Base-by-base conservation (phyloP, 2,888 invertebrate genomes). In the Cheilosia scutellata region DNA sequence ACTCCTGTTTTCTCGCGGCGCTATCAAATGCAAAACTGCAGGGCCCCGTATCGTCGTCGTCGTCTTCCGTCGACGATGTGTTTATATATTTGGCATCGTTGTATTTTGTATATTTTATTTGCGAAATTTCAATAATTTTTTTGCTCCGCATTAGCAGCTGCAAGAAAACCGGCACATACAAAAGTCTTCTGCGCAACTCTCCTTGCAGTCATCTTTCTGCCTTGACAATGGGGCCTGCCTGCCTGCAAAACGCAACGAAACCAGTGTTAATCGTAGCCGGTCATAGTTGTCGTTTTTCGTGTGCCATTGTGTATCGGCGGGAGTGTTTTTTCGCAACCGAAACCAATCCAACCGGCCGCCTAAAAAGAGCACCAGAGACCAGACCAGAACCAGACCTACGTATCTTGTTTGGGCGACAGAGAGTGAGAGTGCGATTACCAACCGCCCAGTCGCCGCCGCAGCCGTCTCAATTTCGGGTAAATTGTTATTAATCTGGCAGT, bases 401-500 rank as follows among this genome's bases (percentile, higher is more conserved):
- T 4, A 37, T 37, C 37, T 13, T 27, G 16, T 6, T 42, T 9
- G 16, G 47, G 44, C 20, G 53, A 25, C 47, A 27, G 62, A 72
- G 62, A 63, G 20, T 31, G 49, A 37, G 49, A 71, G 51, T 62
- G 53, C 53, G 42, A 47, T 31, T 29, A 25, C 37, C 20, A 37
- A 20, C 37, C 2, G 20, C 6, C 68, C 42, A 33, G 44, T 62
- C 29, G 42, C 55, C 16, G 16, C 16, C 40, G 11, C 11, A 4
- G 44, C 51, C 33, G 5, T 16, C 63, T 44, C 47, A 74, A 74
- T 74, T 74, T 74, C 44, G 63, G 74, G 55, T 65, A 65, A 65
- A 63, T 65, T 65, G 63, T 65, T 63, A 74, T 74, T 74, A 65
- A 55, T 63, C 63, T 74, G 47, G 27, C 47, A 37, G 9, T 57